Base-by-base conservation (phyloP, 1,140 invertebrate genomes). In the Goniozus legneri region DNA sequence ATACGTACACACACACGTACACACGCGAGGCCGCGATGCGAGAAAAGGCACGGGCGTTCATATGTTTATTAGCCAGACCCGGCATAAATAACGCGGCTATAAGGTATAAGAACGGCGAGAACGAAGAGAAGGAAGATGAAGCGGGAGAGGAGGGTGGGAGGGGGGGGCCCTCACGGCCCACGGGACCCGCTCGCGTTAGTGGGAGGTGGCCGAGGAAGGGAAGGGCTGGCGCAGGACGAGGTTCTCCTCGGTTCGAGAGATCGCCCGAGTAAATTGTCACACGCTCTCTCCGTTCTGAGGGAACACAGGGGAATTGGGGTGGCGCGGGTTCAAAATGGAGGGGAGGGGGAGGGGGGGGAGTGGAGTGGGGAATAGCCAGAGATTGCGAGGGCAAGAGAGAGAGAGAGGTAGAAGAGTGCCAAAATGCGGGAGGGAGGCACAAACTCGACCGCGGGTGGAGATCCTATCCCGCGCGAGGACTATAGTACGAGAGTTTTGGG, bases 11-110 rank as follows among this genome's bases (percentile, higher is more conserved):
- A 32, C 20, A 40, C 44, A 14, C 41, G 39, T 47, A 40, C 16
- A 42, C 27, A 32, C 24, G 30, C 40, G 47, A 54, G 50, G 51
- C 50, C 44, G 21, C 36, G 36, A 14, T 39, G 55, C 33, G 50
- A 48, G 47, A 40, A 59, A 56, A 69, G 64, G 58, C 65, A 69
- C 65, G 62, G 65, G 66, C 71, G 72, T 73, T 75, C 71, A 76
- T 75, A 74, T 76, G 71, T 74, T 76, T 76, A 76, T 76, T 76
- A 75, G 73, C 69, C 65, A 56, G 69, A 75, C 66, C 69, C 62
- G 57, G 71, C 70, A 76, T 75, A 75, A 76, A 75, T 76, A 75
- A 75, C 68, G 62, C 65, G 60, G 64, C 69, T 66, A 73, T 75
- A 71, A 72, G 69, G 64, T 64, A 66, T 63, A 64, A 68, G 63